Evolutionary conservation across 2,797 vertebrate genomes (phyloP).

Genomic region (Aphelocoma californica): DNA sequence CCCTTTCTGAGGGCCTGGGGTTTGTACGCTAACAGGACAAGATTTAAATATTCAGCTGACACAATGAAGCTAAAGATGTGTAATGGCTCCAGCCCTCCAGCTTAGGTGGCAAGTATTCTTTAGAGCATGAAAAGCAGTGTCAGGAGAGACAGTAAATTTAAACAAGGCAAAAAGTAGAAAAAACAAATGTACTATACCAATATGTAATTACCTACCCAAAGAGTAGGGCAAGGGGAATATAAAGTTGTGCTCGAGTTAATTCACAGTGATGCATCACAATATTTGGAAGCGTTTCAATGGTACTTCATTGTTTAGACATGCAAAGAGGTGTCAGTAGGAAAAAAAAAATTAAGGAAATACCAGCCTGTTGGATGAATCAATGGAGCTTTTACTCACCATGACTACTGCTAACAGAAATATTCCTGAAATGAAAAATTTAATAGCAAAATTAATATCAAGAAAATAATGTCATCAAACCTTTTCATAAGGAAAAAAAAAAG

Average conservation of each 20-base stretch:
- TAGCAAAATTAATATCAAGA: neutral
- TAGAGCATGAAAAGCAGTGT: neutral
- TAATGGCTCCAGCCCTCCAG: neutral
- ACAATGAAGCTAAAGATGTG: neutral
- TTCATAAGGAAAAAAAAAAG: neutral
- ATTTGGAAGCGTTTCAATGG: neutral
- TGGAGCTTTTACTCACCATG: neutral
- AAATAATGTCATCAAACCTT: neutral
- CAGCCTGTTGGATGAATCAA: neutral
- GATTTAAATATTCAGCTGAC: neutral
- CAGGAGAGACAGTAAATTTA: neutral
- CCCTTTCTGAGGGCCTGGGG: neutral
- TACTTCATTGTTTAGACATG: neutral
- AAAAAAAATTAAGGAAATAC: neutral
- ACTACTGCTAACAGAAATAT: neutral
- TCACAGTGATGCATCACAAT: neutral
- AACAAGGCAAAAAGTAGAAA: neutral
- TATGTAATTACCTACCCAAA: neutral
- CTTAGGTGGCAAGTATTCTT: neutral
- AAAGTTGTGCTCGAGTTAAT: neutral
- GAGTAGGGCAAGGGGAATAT: neutral
- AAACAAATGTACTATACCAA: neutral
- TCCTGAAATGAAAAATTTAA: neutral
- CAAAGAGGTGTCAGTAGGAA: neutral
- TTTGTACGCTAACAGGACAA: neutral